These are phyloP conservation scores for Limnephilus marmoratus DNA, from an alignment of 2,888 invertebrate genomes.

Conservation along the genomic window DNA sequence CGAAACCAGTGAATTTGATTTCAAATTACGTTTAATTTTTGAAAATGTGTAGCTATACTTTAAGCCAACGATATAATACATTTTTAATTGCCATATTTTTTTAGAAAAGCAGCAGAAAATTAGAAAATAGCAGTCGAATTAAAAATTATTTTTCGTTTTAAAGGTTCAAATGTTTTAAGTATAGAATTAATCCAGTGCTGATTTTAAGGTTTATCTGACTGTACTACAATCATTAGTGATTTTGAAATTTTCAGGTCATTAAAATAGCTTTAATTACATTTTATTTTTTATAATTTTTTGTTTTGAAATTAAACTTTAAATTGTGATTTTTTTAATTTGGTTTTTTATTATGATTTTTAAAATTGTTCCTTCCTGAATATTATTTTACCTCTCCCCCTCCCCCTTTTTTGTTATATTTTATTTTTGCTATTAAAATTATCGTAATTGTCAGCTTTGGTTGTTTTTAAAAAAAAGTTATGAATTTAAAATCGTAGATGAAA, in stretches of 20 bases:
- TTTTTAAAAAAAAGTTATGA: not conserved
- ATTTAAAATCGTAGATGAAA: not conserved
- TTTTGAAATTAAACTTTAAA: constrained; percentile 40
- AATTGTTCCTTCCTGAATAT: not conserved
- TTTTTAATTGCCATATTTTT: not conserved
- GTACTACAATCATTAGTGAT: constrained; percentile 5
- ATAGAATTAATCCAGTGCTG: not conserved
- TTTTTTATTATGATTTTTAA: constrained; percentile 40
- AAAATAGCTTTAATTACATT: constrained; percentile 54
- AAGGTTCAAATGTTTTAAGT: not conserved
- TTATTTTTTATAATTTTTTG: constrained; percentile 48
- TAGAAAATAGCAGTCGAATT: not conserved
- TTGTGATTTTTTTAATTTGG: constrained; percentile 43
- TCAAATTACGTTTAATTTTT: not conserved
- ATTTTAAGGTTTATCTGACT: not conserved
- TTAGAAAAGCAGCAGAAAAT: not conserved
- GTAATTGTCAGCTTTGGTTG: not conserved
- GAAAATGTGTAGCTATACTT: not conserved
- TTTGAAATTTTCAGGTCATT: not conserved
- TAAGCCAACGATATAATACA: not conserved
- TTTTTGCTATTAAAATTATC: not conserved
- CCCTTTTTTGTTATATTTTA: not conserved
- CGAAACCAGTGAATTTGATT: not conserved
- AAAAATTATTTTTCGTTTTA: not conserved
- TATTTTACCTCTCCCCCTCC: not conserved